These are phyloP conservation scores for Folsomia manolachei DNA, from an alignment of 2,888 invertebrate species.

Conservation along the genomic window DNA sequence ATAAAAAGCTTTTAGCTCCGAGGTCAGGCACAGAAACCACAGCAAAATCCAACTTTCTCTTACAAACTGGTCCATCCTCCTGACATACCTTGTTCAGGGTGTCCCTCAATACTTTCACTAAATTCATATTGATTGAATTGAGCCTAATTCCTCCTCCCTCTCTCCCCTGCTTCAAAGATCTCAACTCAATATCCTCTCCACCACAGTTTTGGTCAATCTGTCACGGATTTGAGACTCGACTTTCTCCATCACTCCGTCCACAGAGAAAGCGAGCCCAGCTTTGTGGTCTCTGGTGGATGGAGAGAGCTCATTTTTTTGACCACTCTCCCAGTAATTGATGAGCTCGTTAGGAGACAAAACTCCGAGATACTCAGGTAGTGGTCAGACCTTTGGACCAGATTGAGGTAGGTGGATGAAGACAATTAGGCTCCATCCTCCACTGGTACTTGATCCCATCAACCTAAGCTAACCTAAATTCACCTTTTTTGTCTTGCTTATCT, in stretches of 20 bases:
- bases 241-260: background rate
- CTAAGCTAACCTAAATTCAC: too few relatives aligned
- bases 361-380: too few relatives aligned
- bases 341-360: conserved; percentile 12
- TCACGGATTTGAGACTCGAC: background rate
- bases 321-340: conserved; percentile 9
- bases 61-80: conserved; percentile 50
- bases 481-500: too few relatives aligned
- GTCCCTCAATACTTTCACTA: too few relatives aligned
- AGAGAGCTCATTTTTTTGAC: conserved; percentile 28
- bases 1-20: conserved; percentile 49
- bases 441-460: too few relatives aligned
- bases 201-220: background rate
- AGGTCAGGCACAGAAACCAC: background rate
- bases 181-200: too few relatives aligned
- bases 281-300: background rate
- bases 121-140: too few relatives aligned
- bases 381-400: too few relatives aligned
- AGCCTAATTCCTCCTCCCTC: too few relatives aligned
- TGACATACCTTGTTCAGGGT: too few relatives aligned
- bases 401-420: too few relatives aligned
- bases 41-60: conserved; percentile 50
- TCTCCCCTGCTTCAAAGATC: too few relatives aligned
- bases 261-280: background rate
- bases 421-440: background rate